Base-by-base conservation (phyloP, 64 coral and sea anemone species). In the Catalaphyllia jardinei region DNA sequence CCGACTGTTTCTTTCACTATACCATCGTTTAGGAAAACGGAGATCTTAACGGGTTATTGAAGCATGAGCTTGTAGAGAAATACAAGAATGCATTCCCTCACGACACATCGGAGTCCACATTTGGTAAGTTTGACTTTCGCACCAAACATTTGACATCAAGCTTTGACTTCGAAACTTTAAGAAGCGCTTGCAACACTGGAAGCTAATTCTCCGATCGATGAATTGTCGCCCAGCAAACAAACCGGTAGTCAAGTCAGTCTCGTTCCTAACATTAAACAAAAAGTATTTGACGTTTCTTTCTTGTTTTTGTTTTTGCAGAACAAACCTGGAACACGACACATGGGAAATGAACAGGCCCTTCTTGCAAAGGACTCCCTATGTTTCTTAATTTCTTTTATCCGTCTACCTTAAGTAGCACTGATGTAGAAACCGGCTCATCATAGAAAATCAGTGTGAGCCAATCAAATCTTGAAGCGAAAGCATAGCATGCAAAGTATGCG, bases 1-100 rank as follows among this genome's bases (percentile, higher is more conserved):
- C 0, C 15, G 54, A 12, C 15, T 14, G 15, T 11, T 9, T 27
- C 22, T 69, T 69, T 27, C n/a, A 11, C 22, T n/a, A 69, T 69
- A 65, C 18, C 22, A 25, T 3, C 27, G 55, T 71, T 10, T 72
- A 92, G 91, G 91, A 92, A 69, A 87, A 92, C 72, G 74, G 75
- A 20, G 91, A 92, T 75, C 69, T 92, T 16, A 65, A 87, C 11
- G 29, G 24, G 11, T 28, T 92, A 19, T 79, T 92, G 59, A 87
- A 80, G 91, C 86, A 67, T 60, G 62, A 92, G 60, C 86, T 92
- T 27, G 83, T 67, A 14, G 83, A 87, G 14, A 92, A 92, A 71
- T 92, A 92, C 49, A 71, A 50, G 29, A 92, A 92, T 62, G 91
- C 91, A 65, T 50, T 80, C 72, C 91, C 91, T 27, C 22, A 25